phyloP scores from a whole-genome alignment of 2,113 vertebrate species.

The Thalassoma bifasciatum region DNA sequence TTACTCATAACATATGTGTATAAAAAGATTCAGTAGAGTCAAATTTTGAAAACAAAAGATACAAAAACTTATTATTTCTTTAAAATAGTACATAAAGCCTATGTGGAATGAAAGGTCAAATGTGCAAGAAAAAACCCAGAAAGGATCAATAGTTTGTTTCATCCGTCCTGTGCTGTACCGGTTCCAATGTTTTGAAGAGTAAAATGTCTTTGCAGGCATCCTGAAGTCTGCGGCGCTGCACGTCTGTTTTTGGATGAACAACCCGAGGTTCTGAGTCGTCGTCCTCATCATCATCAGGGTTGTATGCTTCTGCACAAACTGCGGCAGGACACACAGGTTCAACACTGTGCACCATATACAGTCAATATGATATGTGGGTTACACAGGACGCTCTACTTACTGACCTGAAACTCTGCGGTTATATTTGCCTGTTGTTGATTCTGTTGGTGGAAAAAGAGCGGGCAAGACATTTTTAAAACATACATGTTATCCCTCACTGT shows the following conservation, averaged over 20 bases:
- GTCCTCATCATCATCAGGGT: constrained; percentile 93
- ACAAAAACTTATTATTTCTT: neutral
- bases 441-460: constrained; percentile 75
- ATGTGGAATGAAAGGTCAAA: neutral
- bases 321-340: constrained; percentile 10
- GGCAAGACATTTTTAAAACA: neutral
- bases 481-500: neutral
- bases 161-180: constrained; percentile 79
- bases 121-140: too few species aligned
- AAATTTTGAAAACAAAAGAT: neutral
- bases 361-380: neutral
- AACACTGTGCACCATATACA: neutral
- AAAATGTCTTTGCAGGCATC: constrained; percentile 95
- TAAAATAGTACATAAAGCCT: neutral
- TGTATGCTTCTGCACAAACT: constrained; percentile 96
- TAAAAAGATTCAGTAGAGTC: neutral
- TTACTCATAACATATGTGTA: neutral
- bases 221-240: constrained; percentile 91
- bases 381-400: constrained; percentile 14
- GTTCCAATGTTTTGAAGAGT: constrained; percentile 95
- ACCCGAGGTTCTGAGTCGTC: constrained; percentile 89
- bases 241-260: constrained; percentile 93
- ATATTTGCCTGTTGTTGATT: constrained; percentile 83
- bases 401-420: constrained; percentile 94
- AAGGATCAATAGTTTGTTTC: neutral